phyloP scores from a whole-genome alignment of 2,888 invertebrate genomes.

The Antheraea assamensis region DNA sequence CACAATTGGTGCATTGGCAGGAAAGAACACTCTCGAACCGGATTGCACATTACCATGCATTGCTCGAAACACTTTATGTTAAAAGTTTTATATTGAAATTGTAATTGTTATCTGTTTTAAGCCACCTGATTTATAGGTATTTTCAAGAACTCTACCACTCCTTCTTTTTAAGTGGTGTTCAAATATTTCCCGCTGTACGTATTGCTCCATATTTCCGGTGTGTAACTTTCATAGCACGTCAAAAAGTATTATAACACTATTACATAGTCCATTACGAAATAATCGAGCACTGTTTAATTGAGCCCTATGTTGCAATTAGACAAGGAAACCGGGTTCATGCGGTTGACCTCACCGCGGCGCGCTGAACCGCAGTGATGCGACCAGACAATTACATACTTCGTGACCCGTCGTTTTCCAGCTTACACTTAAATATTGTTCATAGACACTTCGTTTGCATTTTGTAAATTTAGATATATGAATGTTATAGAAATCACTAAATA shows the following conservation, averaged over 20 bases:
- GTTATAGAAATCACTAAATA: not conserved
- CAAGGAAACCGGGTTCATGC: conserved; percentile 57
- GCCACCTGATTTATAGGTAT: too few relatives aligned
- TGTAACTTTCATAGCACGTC: too few relatives aligned
- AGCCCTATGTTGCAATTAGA: conserved; percentile 39
- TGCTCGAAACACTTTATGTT: too few relatives aligned
- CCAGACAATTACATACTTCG: conserved; percentile 58
- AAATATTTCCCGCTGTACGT: not conserved
- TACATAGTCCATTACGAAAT: not conserved
- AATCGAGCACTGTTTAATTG: conserved; percentile 33
- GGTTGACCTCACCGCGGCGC: conserved; percentile 59
- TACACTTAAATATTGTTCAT: conserved; percentile 34
- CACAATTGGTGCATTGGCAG: too few relatives aligned
- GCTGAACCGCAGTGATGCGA: conserved; percentile 37
- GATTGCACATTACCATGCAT: too few relatives aligned
- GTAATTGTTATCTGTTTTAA: too few relatives aligned
- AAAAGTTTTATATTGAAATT: too few relatives aligned
- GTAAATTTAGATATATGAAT: not conserved
- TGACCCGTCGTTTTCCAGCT: conserved; percentile 50
- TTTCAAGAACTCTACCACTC: too few relatives aligned
- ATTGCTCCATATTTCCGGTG: too few relatives aligned
- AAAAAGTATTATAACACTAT: not conserved
- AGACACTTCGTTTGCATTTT: not conserved
- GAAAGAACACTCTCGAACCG: too few relatives aligned
- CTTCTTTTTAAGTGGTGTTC: too few relatives aligned